A percentile compares a stretch with the other conserved stretches of the same genome.
phyloP scores from a whole-genome alignment of 2,888 invertebrate species.

The Heliconius aoede region DNA sequence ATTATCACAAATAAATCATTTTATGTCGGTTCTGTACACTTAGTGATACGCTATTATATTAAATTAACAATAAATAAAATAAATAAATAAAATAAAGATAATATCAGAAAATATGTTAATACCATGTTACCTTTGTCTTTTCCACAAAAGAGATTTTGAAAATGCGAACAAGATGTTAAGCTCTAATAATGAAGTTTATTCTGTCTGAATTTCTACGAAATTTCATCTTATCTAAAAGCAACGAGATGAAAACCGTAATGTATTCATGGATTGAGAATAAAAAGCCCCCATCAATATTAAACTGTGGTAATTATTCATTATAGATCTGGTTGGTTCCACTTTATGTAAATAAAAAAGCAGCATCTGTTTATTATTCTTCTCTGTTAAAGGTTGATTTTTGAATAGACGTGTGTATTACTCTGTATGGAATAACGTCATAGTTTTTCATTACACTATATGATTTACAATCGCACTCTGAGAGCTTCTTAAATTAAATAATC shows the following conservation, averaged over 20 bases:
- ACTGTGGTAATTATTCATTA: slow-evolving; percentile 41
- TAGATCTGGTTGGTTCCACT: slow-evolving; percentile 28
- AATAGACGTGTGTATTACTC: background rate
- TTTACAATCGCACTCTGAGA: background rate
- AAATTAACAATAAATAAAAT: background rate
- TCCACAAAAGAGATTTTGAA: background rate
- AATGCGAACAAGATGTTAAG: slow-evolving; percentile 1
- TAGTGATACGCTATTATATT: background rate
- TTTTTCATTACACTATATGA: background rate
- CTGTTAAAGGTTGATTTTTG: background rate
- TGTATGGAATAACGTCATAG: background rate
- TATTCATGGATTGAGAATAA: slow-evolving; percentile 45
- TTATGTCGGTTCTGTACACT: background rate
- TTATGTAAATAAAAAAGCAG: slow-evolving; percentile 24
- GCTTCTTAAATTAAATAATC: background rate
- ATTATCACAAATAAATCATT: background rate
- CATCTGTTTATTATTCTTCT: background rate
- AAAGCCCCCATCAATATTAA: slow-evolving; percentile 38
- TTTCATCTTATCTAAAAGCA: slow-evolving; percentile 13
- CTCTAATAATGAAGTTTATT: slow-evolving; percentile 20
- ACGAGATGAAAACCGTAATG: slow-evolving; percentile 35
- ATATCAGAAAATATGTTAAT: background rate
- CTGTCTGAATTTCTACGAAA: slow-evolving; percentile 13
- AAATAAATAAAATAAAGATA: background rate
- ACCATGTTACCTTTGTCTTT: background rate